Conservation (phyloP, 2,888 invertebrate species). For the Dryobotodes eremita region DNA sequence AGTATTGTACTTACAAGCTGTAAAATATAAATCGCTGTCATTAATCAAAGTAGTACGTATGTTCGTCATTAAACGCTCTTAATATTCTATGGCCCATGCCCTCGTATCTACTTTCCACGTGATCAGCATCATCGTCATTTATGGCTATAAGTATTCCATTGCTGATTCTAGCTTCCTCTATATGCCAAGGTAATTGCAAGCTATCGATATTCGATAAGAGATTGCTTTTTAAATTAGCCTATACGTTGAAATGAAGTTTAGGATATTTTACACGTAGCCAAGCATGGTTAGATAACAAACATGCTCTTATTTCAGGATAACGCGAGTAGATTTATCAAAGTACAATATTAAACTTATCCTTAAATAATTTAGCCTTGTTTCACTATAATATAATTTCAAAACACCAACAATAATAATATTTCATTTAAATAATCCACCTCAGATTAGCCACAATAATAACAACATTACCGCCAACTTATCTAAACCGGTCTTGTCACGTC, state of each 20-base stretch:
- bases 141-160: not conserved
- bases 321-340: not conserved
- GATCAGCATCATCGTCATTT: not conserved
- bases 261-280: not conserved
- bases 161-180: not conserved
- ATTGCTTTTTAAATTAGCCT: not conserved
- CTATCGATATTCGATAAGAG: not conserved
- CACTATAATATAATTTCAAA: slow-evolving; percentile 16
- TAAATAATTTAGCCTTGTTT: slow-evolving; percentile 13
- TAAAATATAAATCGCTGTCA: not conserved
- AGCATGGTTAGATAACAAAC: not conserved
- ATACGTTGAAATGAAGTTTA: not conserved
- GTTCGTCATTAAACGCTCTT: not conserved
- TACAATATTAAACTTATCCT: not conserved
- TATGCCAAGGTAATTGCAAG: not conserved
- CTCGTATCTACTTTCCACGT: not conserved
- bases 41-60: not conserved
- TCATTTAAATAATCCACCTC: slow-evolving; percentile 33
- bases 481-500: slow-evolving; percentile 58
- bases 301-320: not conserved
- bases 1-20: not conserved
- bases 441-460: slow-evolving; percentile 55
- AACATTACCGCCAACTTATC: slow-evolving; percentile 61
- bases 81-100: not conserved
- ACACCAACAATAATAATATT: slow-evolving; percentile 23